phyloP scores from a whole-genome alignment of 2,113 vertebrate species.

The Apodemus speciosus region DNA sequence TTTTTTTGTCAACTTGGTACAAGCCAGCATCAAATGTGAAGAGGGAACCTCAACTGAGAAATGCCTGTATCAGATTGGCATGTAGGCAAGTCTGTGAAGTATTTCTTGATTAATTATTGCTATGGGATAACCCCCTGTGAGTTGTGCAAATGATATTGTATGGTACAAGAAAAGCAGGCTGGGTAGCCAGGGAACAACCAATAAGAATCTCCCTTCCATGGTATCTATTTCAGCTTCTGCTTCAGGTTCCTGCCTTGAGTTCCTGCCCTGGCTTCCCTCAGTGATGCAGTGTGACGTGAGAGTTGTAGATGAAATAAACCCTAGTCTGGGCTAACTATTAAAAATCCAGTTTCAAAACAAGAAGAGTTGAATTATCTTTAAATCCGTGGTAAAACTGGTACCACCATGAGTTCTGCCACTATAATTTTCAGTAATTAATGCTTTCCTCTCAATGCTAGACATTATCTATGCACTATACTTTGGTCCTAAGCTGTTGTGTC shows the following conservation, averaged over 20 bases:
- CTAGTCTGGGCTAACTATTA: background rate
- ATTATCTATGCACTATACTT: rapidly evolving
- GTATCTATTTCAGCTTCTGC: background rate
- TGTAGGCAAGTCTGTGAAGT: background rate
- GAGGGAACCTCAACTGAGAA: background rate
- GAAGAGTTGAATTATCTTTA: background rate
- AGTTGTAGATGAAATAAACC: background rate
- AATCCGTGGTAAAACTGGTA: background rate
- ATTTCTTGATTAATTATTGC: background rate
- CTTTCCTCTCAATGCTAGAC: background rate
- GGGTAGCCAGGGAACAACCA: background rate
- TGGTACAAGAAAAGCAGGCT: background rate
- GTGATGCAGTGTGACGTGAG: background rate
- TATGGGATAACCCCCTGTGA: background rate
- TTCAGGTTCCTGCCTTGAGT: background rate
- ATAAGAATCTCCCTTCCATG: too few species aligned
- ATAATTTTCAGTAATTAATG: background rate
- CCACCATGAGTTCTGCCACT: background rate
- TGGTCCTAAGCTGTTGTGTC: background rate
- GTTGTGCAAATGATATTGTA: background rate
- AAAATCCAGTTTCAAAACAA: background rate
- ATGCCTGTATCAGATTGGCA: too few species aligned
- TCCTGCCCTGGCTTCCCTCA: background rate
- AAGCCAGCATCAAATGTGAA: background rate
- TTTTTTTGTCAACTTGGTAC: background rate